Conservation (phyloP, 2,113 vertebrate genomes). For the Acrocephalus arundinaceus region DNA sequence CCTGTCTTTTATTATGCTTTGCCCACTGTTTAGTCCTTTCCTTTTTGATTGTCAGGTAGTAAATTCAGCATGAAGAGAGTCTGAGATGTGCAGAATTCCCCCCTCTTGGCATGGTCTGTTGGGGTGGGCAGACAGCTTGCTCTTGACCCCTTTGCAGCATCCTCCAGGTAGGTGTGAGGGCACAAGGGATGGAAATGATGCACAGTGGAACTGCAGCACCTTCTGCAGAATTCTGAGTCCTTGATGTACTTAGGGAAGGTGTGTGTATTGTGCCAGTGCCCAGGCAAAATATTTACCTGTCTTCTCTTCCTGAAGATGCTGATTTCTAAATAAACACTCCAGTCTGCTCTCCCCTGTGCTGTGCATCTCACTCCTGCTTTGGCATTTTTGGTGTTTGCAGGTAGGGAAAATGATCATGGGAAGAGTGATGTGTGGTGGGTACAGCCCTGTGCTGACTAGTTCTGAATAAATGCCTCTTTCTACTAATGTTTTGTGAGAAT, state of each 20-base stretch:
- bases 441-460: not conserved
- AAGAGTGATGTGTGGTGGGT: not conserved
- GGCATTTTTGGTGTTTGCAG: no score
- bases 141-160: not conserved
- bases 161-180: not conserved
- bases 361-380: not conserved
- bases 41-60: not conserved
- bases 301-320: not conserved
- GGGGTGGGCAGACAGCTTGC: not conserved
- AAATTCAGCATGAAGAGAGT: conserved; percentile 28
- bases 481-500: not conserved
- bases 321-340: not conserved
- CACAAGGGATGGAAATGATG: not conserved
- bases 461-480: not conserved
- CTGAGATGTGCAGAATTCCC: not conserved
- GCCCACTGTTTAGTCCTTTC: not conserved
- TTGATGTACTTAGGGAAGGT: not conserved
- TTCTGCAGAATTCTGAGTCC: not conserved
- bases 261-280: not conserved
- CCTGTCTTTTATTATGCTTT: not conserved
- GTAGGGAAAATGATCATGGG: not conserved
- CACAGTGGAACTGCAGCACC: not conserved
- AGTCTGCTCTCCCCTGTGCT: not conserved
- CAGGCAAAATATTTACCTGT: not conserved
- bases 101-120: not conserved